Conservation (phyloP, 2,113 vertebrate genomes). For the Melanerpes formicivorus region DNA sequence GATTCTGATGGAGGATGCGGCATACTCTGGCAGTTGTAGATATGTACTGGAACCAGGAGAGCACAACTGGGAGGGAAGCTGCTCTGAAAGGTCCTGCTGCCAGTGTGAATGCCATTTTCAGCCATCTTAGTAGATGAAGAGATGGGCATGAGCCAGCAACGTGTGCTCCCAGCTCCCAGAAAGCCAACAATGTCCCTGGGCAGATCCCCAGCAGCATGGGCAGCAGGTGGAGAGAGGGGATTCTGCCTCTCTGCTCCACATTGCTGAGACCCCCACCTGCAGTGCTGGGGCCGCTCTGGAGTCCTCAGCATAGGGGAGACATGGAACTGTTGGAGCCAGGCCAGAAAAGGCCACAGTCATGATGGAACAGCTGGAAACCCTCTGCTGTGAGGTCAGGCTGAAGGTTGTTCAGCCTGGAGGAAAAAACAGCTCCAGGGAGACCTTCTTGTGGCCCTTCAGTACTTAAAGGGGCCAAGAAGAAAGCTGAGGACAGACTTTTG, state of each 20-base stretch:
- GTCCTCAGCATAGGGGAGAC: background rate
- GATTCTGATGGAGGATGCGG: background rate
- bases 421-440: no score
- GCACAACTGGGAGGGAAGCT: fast-evolving
- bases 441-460: no score
- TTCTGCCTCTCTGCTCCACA: background rate
- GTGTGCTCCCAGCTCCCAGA: background rate
- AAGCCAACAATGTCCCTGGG: background rate
- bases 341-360: background rate
- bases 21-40: slow-evolving; percentile 2
- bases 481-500: no score
- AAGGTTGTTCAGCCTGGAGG: no score
- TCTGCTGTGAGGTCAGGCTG: no score
- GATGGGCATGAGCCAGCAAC: background rate
- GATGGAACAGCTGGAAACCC: no score
- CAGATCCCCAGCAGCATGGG: background rate
- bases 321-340: background rate
- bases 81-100: background rate
- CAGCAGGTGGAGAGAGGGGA: background rate
- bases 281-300: background rate
- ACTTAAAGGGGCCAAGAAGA: no score
- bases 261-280: background rate
- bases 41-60: background rate
- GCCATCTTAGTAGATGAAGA: background rate
- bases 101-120: fast-evolving